These are phyloP conservation scores for Cosmia pyralina DNA, from an alignment of 2,888 invertebrate species.

Conservation along the genomic window DNA sequence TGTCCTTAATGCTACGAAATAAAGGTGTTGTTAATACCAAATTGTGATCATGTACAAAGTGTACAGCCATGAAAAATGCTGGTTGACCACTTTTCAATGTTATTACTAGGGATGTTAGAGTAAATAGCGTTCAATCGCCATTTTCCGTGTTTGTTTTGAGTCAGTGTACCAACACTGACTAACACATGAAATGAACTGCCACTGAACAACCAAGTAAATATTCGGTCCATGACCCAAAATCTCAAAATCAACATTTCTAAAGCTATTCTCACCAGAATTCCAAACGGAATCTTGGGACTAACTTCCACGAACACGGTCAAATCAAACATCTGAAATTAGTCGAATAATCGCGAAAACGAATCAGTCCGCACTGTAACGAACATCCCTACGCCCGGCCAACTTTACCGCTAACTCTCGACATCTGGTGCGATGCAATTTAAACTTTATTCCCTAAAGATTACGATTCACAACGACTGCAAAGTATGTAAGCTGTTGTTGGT, in stretches of 20 bases:
- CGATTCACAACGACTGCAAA: constrained; percentile 63
- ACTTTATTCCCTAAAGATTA: constrained; percentile 75
- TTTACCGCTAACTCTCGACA: constrained; percentile 66
- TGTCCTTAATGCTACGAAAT: background rate
- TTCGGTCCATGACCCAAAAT: background rate
- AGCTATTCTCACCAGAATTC: constrained; percentile 12
- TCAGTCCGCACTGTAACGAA: constrained; percentile 32
- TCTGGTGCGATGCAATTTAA: constrained; percentile 73
- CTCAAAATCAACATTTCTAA: constrained; percentile 14
- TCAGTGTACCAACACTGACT: background rate
- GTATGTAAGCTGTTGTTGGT: constrained; percentile 65
- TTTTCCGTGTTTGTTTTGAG: too few species aligned
- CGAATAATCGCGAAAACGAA: constrained; percentile 52
- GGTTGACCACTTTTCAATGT: too few species aligned
- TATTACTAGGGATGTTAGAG: too few species aligned
- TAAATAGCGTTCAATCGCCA: too few species aligned
- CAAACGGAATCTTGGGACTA: constrained; percentile 13
- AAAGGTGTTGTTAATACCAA: background rate
- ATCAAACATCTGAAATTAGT: constrained; percentile 52
- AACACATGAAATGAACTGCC: background rate
- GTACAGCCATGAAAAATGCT: too few species aligned
- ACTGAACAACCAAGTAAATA: constrained; percentile 4
- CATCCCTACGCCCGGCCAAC: constrained; percentile 69
- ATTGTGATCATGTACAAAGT: background rate
- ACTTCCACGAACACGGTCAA: constrained; percentile 28